Conservation (phyloP, 2,113 vertebrate species). For the Zeus faber region DNA sequence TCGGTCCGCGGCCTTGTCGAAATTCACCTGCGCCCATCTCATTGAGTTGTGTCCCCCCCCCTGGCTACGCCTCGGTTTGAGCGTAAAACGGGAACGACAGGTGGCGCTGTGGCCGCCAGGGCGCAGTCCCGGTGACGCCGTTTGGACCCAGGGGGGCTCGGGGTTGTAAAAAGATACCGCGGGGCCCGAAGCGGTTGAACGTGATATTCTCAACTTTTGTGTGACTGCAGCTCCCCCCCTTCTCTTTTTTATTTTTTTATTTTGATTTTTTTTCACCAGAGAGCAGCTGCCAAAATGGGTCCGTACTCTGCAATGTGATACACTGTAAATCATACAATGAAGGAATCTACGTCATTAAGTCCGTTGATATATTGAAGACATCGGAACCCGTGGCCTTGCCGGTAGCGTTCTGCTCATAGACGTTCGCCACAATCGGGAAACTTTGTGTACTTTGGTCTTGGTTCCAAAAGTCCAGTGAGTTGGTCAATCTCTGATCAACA, state of each 20-base stretch:
- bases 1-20: too few relatives aligned
- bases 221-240: constrained; percentile 31
- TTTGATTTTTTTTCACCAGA: constrained; percentile 23
- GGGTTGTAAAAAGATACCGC: constrained; percentile 44
- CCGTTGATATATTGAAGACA: constrained; percentile 39
- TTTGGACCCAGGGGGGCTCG: constrained; percentile 42
- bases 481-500: too few relatives aligned
- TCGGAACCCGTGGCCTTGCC: constrained; percentile 24
- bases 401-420: constrained; percentile 22
- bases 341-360: constrained; percentile 53
- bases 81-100: too few relatives aligned
- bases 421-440: too few relatives aligned
- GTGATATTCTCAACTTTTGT: constrained; percentile 48
- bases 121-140: constrained; percentile 28
- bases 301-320: constrained; percentile 48
- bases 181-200: constrained; percentile 45
- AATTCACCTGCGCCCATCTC: too few relatives aligned
- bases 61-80: too few relatives aligned
- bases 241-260: constrained; percentile 15
- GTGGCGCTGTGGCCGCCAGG: too few relatives aligned
- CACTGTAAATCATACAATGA: constrained; percentile 54
- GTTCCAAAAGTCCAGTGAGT: too few relatives aligned
- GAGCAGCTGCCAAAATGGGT: constrained; percentile 47
- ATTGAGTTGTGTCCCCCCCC: too few relatives aligned
- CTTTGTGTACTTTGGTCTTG: too few relatives aligned